Conservation (phyloP, 2,888 invertebrate species). For the Polymixis flavicincta region DNA sequence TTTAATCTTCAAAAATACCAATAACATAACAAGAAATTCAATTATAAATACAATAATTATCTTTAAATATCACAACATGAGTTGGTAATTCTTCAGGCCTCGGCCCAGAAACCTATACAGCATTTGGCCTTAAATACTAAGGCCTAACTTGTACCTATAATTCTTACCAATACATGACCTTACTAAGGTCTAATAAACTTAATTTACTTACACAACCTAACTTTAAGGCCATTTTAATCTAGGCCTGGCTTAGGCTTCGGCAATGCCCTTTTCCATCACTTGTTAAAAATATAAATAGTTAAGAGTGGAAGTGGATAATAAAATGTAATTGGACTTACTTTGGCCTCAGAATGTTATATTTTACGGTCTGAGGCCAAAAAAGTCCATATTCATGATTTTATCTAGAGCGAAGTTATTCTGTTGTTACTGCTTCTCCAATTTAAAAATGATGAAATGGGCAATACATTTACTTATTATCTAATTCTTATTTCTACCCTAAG, state of each 20-base stretch:
- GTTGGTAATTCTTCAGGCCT: constrained; percentile 43
- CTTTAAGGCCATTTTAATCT: not conserved
- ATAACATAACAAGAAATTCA: constrained; percentile 29
- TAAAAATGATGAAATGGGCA: constrained; percentile 25
- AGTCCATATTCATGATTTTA: not conserved
- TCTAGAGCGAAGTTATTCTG: too few relatives aligned
- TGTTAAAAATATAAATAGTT: constrained; percentile 6
- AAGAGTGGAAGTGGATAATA: not conserved
- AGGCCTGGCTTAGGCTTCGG: not conserved
- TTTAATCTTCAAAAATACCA: constrained; percentile 30
- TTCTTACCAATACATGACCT: constrained; percentile 41
- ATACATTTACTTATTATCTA: not conserved
- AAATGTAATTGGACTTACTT: not conserved
- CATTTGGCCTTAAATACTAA: constrained; percentile 13
- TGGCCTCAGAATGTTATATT: not conserved
- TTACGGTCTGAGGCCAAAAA: not conserved
- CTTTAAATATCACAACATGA: constrained; percentile 63
- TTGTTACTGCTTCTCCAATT: not conserved
- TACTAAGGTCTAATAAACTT: constrained; percentile 15
- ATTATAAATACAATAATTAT: constrained; percentile 47
- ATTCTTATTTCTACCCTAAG: constrained; percentile 17
- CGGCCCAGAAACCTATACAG: not conserved
- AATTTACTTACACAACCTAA: constrained; percentile 15
- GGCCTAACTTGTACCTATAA: constrained; percentile 13
- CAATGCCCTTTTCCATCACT: constrained; percentile 21